These are phyloP conservation scores for Coleophora deauratella DNA, from an alignment of 2,888 invertebrate genomes.

Conservation along the genomic window DNA sequence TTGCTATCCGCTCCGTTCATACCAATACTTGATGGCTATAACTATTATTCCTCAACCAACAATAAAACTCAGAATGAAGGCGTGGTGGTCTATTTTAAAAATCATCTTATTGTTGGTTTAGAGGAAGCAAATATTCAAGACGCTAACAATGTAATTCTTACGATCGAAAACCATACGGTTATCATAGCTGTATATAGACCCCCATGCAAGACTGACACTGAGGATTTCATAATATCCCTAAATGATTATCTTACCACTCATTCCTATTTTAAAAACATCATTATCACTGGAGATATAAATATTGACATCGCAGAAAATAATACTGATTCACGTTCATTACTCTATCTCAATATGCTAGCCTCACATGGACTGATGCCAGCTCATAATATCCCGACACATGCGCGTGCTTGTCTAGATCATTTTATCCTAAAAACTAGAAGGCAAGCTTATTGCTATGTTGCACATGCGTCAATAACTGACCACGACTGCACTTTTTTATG, in stretches of 20 bases:
- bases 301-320: slow-evolving; percentile 8
- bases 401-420: slow-evolving; percentile 16
- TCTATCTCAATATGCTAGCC: slow-evolving; percentile 16
- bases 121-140: slow-evolving; percentile 13
- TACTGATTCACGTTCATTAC: slow-evolving; percentile 1
- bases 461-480: slow-evolving; percentile 9
- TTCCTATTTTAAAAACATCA: slow-evolving; percentile 11
- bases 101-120: neutral
- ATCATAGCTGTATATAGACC: slow-evolving; percentile 13
- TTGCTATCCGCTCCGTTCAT: slow-evolving; percentile 10
- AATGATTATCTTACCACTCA: slow-evolving; percentile 1
- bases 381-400: slow-evolving; percentile 12
- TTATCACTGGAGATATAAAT: slow-evolving; percentile 19
- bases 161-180: slow-evolving; percentile 3
- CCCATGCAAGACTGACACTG: slow-evolving; percentile 8
- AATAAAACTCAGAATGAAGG: slow-evolving; percentile 20
- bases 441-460: slow-evolving; percentile 4
- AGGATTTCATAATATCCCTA: slow-evolving; percentile 6
- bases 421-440: slow-evolving; percentile 14
- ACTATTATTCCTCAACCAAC: slow-evolving; percentile 3
- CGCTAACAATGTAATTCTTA: slow-evolving; percentile 16
- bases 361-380: slow-evolving; percentile 17
- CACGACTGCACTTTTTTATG: slow-evolving; percentile 3
- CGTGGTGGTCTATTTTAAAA: slow-evolving; percentile 15
- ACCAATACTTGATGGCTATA: slow-evolving; percentile 13